Percentiles rank a stretch among this genome's conserved stretches.
Evolutionary conservation across 2,888 invertebrate genomes (phyloP).

Genomic region (Agrotis clavis): DNA sequence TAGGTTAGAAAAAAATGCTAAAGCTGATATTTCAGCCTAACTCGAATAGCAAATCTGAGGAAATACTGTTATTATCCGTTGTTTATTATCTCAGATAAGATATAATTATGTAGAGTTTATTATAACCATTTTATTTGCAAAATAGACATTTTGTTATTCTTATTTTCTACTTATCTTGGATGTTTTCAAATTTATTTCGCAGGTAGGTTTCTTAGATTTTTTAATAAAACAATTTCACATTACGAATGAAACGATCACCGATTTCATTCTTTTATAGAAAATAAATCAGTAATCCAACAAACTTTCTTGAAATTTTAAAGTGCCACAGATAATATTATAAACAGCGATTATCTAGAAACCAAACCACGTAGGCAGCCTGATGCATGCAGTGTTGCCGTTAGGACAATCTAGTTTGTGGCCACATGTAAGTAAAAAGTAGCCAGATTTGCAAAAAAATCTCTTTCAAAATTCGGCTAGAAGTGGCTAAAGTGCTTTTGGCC

Average conservation of each 20-base stretch:
- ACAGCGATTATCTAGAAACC: slow-evolving; percentile 7
- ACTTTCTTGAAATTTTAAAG: too few relatives aligned
- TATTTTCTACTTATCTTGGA: background rate
- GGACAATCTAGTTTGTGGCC: too few relatives aligned
- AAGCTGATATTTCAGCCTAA: background rate
- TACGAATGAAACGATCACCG: background rate
- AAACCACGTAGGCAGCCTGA: slow-evolving; percentile 13
- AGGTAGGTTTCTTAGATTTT: background rate
- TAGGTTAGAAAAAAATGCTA: too few relatives aligned
- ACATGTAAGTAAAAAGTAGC: too few relatives aligned
- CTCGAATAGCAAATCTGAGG: background rate
- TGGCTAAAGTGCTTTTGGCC: too few relatives aligned
- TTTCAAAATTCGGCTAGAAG: too few relatives aligned
- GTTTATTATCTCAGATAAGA: too few relatives aligned
- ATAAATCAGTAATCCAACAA: background rate
- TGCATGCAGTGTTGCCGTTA: too few relatives aligned
- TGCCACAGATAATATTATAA: background rate
- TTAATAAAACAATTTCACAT: background rate
- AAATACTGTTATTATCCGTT: background rate
- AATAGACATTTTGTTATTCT: too few relatives aligned
- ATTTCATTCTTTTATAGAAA: background rate
- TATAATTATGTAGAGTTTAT: too few relatives aligned
- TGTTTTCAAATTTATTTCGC: background rate
- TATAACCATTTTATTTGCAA: background rate
- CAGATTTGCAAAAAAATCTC: too few relatives aligned